Evolutionary conservation across 2,888 invertebrate species (phyloP).

Genomic region (Trichogramma evanescens): DNA sequence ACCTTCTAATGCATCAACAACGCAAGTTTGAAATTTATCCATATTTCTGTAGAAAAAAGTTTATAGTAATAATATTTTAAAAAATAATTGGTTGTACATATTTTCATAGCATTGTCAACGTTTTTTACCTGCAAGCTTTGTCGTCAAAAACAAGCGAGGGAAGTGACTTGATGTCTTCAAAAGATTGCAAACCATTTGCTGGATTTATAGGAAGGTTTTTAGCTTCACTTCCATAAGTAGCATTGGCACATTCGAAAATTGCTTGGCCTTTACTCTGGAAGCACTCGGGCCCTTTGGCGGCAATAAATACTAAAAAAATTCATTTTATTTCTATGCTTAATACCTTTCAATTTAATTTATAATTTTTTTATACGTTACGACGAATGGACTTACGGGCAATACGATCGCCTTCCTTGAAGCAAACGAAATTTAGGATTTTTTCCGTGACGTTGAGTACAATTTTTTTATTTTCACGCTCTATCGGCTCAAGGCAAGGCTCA

Average conservation of each 20-base stretch:
- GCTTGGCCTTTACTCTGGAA: conserved; percentile 55
- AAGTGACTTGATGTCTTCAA: conserved; percentile 34
- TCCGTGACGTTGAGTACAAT: conserved; percentile 62
- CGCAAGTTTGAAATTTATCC: conserved; percentile 53
- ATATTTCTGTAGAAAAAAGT: conserved; percentile 49
- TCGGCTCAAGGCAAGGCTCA: conserved; percentile 57
- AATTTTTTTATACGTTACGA: neutral
- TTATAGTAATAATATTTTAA: neutral
- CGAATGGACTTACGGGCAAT: conserved; percentile 61
- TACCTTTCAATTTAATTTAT: neutral
- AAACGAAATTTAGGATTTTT: conserved; percentile 66
- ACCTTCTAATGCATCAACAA: conserved; percentile 57
- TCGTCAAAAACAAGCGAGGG: conserved; percentile 58
- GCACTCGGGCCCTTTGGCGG: conserved; percentile 75
- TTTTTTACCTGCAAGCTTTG: conserved; percentile 52
- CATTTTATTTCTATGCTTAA: neutral
- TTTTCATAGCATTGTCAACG: neutral
- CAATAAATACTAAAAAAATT: conserved; percentile 61
- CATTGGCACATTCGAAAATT: conserved; percentile 60
- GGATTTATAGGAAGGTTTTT: conserved; percentile 14
- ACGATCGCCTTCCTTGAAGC: conserved; percentile 74
- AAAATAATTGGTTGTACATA: neutral
- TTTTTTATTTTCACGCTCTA: conserved; percentile 58
- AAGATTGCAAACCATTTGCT: conserved; percentile 6
- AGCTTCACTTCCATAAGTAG: conserved; percentile 48